Percentiles rank a stretch among this genome's conserved stretches.
These are phyloP conservation scores for Andrena cerasifolii DNA, from an alignment of 1,140 invertebrate species.

Conservation along the genomic window DNA sequence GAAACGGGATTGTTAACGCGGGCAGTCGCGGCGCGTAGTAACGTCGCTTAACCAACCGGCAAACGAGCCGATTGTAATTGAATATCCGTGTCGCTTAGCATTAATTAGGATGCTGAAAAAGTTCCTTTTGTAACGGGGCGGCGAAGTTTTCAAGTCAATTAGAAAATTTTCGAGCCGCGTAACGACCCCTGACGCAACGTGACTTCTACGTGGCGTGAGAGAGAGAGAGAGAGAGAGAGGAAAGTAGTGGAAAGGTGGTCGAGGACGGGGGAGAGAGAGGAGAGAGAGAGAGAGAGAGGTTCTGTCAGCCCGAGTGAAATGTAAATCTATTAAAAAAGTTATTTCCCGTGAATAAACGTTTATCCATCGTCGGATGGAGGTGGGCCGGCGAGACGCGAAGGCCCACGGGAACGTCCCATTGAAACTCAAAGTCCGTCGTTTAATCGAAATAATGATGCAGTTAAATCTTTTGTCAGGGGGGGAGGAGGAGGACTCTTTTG, in stretches of 20 bases:
- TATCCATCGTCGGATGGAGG: slow-evolving; percentile 15
- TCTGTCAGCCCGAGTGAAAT: not conserved
- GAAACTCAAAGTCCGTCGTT: slow-evolving; percentile 37
- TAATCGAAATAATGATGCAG: slow-evolving; percentile 47
- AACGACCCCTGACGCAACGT: not conserved
- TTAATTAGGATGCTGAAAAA: slow-evolving; percentile 45
- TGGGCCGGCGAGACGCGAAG: not conserved
- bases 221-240: not conserved
- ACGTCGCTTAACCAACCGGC: not conserved
- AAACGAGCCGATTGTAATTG: slow-evolving; percentile 24
- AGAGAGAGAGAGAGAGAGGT: too few relatives aligned
- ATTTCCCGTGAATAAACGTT: slow-evolving; percentile 49
- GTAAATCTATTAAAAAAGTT: slow-evolving; percentile 51
- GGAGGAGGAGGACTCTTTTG: too few relatives aligned
- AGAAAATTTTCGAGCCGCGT: slow-evolving; percentile 23
- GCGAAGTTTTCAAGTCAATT: slow-evolving; percentile 23
- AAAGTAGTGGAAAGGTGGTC: too few relatives aligned
- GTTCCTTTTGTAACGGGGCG: slow-evolving; percentile 12
- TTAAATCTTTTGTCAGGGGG: slow-evolving; percentile 23
- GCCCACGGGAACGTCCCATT: slow-evolving; percentile 9
- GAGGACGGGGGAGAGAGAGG: not conserved
- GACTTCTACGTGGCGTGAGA: not conserved
- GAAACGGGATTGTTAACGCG: slow-evolving; percentile 1
- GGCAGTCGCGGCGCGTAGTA: not conserved
- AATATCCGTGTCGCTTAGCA: slow-evolving; percentile 17